Base-by-base conservation (phyloP, 2,888 invertebrate species). In the Heliconius charithonia region DNA sequence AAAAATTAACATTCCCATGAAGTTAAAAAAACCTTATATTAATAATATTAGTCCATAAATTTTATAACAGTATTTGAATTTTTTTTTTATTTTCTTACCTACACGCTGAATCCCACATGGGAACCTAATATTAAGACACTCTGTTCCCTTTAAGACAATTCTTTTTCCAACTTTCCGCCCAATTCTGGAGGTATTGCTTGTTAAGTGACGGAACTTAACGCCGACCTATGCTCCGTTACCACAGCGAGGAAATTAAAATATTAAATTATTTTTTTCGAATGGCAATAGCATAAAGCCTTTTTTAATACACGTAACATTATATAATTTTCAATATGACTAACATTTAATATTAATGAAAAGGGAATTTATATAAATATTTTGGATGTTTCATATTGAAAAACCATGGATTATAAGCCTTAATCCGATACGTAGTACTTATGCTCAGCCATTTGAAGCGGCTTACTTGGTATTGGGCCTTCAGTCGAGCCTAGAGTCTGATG, bases 391-490 rank as follows among this genome's bases (percentile, higher is more conserved):
- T 67, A 62, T 70, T 51, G 37, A 65, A 51, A 76, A 77, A 63
- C 63, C 71, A 16, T 77, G 59, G 66, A 22, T 37, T 65, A 72
- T 37, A 37, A 62, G 66, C 25, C 66, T 67, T 77, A 77, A 77
- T 62, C 77, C 73, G 37, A 74, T 65, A 25, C 37, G n/a, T 62
- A 56, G 59, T 78, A 78, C 67, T 73, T 67, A 29, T 32, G 59
- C 67, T 74, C 77, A 74, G 62, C 67, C 56, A 67, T 72, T 66
- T 72, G 59, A n/a, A 67, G 66, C 19, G 77, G 73, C 72, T 78
- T 78, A 78, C 73, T 22, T 25, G 45, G 51, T 74, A 74, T 78
- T 66, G 77, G 73, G 67, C 72, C 65, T 56, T 63, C 77, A 51
- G 22, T 56, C 29, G 71, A 59, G 32, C 59, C 32, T 59, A n/a